Conservation (phyloP, 2,888 invertebrate species). For the Agrochola circellaris region DNA sequence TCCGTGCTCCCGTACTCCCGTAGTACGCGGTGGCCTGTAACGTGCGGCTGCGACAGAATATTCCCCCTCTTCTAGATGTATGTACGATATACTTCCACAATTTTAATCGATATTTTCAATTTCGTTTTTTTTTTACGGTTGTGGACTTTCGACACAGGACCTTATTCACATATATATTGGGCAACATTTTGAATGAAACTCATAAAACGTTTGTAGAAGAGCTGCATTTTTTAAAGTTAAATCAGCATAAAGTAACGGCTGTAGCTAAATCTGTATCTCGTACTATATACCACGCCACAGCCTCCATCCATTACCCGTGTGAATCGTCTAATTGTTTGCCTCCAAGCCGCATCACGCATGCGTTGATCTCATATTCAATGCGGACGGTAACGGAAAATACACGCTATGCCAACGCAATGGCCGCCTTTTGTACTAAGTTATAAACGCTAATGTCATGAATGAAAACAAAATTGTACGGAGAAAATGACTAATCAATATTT, state of each 20-base stretch:
- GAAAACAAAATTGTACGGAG: not conserved
- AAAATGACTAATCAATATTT: slow-evolving; percentile 5
- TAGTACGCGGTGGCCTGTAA: not conserved
- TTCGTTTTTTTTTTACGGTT: not conserved
- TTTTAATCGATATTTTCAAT: not conserved
- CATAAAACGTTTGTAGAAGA: not conserved
- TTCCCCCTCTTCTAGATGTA: too few relatives aligned
- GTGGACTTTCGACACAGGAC: not conserved
- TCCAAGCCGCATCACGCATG: slow-evolving; percentile 48
- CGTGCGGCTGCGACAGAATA: not conserved
- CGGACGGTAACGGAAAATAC: slow-evolving; percentile 4
- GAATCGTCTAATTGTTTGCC: slow-evolving; percentile 43
- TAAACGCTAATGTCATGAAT: slow-evolving; percentile 2
- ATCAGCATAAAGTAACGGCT: not conserved
- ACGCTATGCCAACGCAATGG: slow-evolving; percentile 8
- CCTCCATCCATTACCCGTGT: slow-evolving; percentile 18
- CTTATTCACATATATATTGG: not conserved
- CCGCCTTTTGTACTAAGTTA: not conserved
- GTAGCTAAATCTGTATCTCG: not conserved
- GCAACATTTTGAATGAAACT: not conserved
- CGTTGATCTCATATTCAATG: slow-evolving; percentile 43
- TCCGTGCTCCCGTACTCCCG: not conserved
- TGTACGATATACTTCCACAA: not conserved
- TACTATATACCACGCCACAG: not conserved
- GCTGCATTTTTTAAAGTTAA: not conserved